Evolutionary conservation across 2,113 vertebrate species (phyloP), one percentile per base, ranked within the genome.

Genomic region (Gorsachius goisagi): DNA sequence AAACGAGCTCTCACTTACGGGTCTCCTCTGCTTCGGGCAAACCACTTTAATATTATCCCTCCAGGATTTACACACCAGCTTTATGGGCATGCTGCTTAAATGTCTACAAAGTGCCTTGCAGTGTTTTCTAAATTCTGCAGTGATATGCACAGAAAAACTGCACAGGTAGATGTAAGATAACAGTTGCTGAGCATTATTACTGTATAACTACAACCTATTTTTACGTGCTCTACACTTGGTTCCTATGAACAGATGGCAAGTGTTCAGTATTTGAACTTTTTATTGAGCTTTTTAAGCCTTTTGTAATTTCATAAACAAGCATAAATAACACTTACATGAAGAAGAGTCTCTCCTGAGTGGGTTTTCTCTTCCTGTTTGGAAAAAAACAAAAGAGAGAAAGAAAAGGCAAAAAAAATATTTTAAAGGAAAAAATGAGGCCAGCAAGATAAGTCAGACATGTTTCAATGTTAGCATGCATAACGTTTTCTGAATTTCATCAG

Each of bases 291-390:
- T 76, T 93, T n/a, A 88, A 83, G 47, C 50, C 89, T 96, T 96
- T 73, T 60, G 35, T 55, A 88, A 95, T 94, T 97, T 96, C 73
- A 95, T 92, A 96, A 97, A 93, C 82, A 92, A 96, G 86, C 52
- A 75, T 96, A 94, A 97, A 44, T 59, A 90, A 88, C 97, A 98
- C 98, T 98, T 97, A 98, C 98, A 64, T 97, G 97, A 97, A 96
- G 94, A 94, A 95, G 95, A 96, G 85, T 97, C 84, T 98, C 94
- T 97, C 95, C 88, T 95, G 97, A 95, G 96, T 74, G 72, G 89
- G 88, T 96, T 96, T 96, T 86, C 83, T 86, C 89, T 96, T 97
- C 97, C 98, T 98, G 90, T 83, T 89, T 69, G 62, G 58, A 41
- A n/a, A 82, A 35, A 69, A 79, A 59, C 62, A 86, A 91, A 22